These are phyloP conservation scores for Muschampia plurimacula DNA, from an alignment of 2,888 invertebrate species.

Conservation along the genomic window DNA sequence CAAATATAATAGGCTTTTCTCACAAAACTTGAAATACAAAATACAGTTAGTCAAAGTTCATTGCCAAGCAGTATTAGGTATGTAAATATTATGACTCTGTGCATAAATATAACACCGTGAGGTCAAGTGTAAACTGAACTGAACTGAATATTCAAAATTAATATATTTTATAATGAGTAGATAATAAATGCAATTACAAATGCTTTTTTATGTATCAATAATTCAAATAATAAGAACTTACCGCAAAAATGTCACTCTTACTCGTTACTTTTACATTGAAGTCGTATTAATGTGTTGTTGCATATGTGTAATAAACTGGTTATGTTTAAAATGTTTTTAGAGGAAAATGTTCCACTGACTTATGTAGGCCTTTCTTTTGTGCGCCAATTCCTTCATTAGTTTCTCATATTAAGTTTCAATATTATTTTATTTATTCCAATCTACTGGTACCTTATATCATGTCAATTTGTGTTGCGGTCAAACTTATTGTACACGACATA, in stretches of 20 bases:
- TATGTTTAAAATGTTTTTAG: neutral
- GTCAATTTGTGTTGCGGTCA: too few species aligned
- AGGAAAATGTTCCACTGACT: neutral
- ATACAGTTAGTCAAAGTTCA: neutral
- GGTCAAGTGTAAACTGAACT: neutral
- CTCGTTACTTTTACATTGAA: neutral
- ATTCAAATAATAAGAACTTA: neutral
- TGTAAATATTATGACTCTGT: neutral
- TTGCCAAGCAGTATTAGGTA: neutral
- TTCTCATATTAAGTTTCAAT: neutral
- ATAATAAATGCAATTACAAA: too few species aligned
- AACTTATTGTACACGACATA: too few species aligned
- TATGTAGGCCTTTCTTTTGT: conserved; percentile 3
- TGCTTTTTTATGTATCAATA: too few species aligned
- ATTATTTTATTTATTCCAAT: neutral
- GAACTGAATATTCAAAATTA: neutral
- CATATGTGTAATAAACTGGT: neutral
- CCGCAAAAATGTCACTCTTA: neutral
- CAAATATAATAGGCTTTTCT: neutral
- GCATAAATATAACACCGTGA: neutral
- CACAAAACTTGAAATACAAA: neutral
- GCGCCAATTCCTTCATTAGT: conserved; percentile 1
- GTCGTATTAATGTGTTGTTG: neutral
- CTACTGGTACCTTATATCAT: neutral
- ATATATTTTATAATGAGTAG: too few species aligned